Conservation (phyloP, 2,888 invertebrate species). For the Dicyrtoma fusca region DNA sequence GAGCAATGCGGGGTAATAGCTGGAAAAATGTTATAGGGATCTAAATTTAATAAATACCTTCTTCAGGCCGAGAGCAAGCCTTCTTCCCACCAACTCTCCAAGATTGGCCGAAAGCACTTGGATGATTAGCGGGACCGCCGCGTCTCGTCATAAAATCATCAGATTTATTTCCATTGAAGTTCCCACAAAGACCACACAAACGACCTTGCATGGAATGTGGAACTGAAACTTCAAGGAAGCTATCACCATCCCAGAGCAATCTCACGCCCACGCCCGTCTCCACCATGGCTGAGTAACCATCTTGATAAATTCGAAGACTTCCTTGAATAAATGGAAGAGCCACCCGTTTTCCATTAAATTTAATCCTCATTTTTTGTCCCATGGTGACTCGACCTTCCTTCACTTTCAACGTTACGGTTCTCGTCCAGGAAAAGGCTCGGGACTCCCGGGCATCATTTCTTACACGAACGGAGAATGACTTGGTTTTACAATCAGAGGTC, state of each 20-base stretch:
- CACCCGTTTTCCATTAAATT: conserved; percentile 79
- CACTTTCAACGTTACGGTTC: conserved; percentile 79
- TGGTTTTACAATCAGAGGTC: conserved; percentile 74
- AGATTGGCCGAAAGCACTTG: conserved; percentile 77
- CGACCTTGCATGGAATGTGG: conserved; percentile 79
- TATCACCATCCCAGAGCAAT: conserved; percentile 90
- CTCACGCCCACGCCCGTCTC: conserved; percentile 66
- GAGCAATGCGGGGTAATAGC: not conserved
- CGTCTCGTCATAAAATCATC: conserved; percentile 69
- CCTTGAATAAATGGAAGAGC: conserved; percentile 68
- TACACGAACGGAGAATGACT: conserved; percentile 81
- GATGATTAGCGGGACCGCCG: conserved; percentile 67
- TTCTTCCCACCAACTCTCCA: conserved; percentile 86
- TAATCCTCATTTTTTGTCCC: conserved; percentile 81
- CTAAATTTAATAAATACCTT: conserved; percentile 44
- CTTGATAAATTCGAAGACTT: conserved; percentile 64
- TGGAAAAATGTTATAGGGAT: not conserved
- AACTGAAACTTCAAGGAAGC: conserved; percentile 82
- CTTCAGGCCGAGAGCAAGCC: conserved; percentile 67
- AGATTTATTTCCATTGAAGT: conserved; percentile 82
- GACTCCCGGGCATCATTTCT: conserved; percentile 83
- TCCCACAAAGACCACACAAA: conserved; percentile 95
- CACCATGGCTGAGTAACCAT: conserved; percentile 60
- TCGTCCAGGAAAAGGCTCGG: conserved; percentile 85
- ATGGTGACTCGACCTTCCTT: conserved; percentile 68